phyloP scores from a whole-genome alignment of 2,888 invertebrate genomes.

The Herminia tarsipennalis region DNA sequence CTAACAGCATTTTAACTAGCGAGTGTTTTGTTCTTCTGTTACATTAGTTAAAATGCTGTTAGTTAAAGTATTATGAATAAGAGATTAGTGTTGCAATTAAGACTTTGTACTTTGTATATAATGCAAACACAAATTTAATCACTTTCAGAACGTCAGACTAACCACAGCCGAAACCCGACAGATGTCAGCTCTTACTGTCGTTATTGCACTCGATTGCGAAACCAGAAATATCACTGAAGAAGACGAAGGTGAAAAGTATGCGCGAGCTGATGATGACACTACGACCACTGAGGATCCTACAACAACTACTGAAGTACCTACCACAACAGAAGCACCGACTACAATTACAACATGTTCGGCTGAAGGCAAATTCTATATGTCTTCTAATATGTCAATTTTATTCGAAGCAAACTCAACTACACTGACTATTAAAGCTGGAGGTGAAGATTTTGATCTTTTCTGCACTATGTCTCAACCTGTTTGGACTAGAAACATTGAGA shows the following conservation, averaged over 20 bases:
- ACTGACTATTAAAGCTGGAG: constrained; percentile 53
- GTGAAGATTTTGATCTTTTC: constrained; percentile 52
- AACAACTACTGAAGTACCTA: background rate
- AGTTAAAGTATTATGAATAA: too few species aligned
- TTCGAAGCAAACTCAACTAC: constrained; percentile 56
- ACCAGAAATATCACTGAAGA: constrained; percentile 32
- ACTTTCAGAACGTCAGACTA: constrained; percentile 59
- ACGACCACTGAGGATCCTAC: constrained; percentile 5
- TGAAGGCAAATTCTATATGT: constrained; percentile 60
- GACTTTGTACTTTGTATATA: background rate
- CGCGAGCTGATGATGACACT: constrained; percentile 10
- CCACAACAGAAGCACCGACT: constrained; percentile 1
- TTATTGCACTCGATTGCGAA: constrained; percentile 66
- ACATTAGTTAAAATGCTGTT: too few species aligned
- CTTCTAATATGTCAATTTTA: constrained; percentile 51
- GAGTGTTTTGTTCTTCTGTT: too few species aligned
- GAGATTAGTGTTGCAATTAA: too few species aligned
- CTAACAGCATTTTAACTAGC: too few species aligned
- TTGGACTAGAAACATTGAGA: constrained; percentile 52
- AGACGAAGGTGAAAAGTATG: background rate
- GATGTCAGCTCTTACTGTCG: constrained; percentile 57
- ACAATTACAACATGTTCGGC: constrained; percentile 47
- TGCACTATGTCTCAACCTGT: constrained; percentile 48
- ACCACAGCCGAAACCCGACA: constrained; percentile 66
- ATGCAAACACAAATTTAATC: background rate